phyloP scores from a whole-genome alignment of 2,113 vertebrate species.

The Elgaria multicarinata region DNA sequence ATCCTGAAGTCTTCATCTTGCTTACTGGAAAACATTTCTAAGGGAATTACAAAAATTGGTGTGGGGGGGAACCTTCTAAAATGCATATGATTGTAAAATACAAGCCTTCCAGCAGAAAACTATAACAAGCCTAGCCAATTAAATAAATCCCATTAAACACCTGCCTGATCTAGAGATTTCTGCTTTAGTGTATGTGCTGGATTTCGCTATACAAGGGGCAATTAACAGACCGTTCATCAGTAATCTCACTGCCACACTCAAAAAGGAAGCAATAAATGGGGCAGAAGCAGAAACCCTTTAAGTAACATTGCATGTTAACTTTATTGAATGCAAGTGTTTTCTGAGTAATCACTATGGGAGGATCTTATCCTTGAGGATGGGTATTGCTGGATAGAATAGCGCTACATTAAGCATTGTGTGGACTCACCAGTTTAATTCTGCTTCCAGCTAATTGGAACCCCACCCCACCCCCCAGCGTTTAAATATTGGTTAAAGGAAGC shows the following conservation, averaged over 20 bases:
- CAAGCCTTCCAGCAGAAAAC: neutral
- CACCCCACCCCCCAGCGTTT: too few species aligned
- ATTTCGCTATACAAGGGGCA: neutral
- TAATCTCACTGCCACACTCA: neutral
- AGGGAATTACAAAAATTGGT: neutral
- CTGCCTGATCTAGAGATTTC: neutral
- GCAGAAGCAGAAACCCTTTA: neutral
- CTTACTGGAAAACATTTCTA: neutral
- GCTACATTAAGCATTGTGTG: neutral
- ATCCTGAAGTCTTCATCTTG: neutral
- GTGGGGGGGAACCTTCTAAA: neutral
- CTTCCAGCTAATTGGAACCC: too few species aligned
- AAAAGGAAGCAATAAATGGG: neutral
- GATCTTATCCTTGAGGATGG: neutral
- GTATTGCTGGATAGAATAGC: neutral
- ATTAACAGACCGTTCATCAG: neutral
- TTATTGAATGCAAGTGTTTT: neutral
- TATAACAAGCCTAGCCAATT: neutral
- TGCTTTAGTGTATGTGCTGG: neutral
- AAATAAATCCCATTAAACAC: neutral
- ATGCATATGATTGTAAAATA: neutral
- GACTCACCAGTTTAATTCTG: neutral
- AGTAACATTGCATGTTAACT: neutral
- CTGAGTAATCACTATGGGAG: neutral
- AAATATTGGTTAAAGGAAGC: too few species aligned